These are phyloP conservation scores for Trachops cirrhosus DNA, from an alignment of 2,797 vertebrate species.

Conservation along the genomic window DNA sequence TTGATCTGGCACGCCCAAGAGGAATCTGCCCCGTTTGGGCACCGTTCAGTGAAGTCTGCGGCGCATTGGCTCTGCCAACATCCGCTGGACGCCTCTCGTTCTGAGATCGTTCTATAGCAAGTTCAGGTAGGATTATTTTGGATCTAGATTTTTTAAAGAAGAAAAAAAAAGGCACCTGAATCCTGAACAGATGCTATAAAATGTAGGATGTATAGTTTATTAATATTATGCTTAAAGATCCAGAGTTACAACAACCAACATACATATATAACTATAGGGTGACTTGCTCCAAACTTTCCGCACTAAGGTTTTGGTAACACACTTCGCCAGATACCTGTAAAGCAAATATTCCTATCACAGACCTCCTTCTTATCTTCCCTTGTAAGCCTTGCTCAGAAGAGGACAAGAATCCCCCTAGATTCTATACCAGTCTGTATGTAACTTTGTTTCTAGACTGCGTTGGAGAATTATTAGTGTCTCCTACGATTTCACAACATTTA, in stretches of 20 bases:
- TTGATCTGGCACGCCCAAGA: neutral
- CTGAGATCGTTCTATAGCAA: neutral
- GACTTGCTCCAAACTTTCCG: neutral
- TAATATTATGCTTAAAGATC: neutral
- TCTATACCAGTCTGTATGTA: neutral
- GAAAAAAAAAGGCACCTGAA: neutral
- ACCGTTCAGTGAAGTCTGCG: neutral
- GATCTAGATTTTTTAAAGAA: neutral
- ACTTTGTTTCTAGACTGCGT: constrained; percentile 25
- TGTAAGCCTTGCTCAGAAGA: neutral
- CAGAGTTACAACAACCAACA: neutral
- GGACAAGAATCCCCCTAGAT: neutral
- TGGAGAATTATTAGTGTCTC: constrained; percentile 56
- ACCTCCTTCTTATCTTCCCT: neutral
- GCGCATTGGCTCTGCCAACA: neutral
- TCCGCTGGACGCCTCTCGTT: neutral
- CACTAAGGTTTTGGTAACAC: neutral
- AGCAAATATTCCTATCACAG: neutral
- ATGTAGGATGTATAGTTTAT: neutral
- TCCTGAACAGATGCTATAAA: neutral
- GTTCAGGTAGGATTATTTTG: neutral
- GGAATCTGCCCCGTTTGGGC: neutral
- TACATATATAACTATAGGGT: neutral
- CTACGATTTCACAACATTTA: constrained; percentile 71
- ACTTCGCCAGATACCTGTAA: neutral